Conservation (phyloP, 2,797 vertebrate genomes). For the Philypnodon macrostomus region DNA sequence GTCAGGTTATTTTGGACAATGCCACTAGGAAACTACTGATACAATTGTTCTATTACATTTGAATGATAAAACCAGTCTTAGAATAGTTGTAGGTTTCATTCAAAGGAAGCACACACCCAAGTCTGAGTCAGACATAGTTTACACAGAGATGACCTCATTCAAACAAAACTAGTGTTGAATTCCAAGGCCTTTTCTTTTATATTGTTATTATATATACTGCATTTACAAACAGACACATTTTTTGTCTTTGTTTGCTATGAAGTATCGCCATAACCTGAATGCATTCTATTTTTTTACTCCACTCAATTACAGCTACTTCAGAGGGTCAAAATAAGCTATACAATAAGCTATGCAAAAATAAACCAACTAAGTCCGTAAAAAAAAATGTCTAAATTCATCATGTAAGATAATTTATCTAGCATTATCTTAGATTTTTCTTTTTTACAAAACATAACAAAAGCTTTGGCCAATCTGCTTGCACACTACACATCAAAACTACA, state of each 20-base stretch:
- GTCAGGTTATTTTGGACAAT: conserved; percentile 8
- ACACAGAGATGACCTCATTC: conserved; percentile 37
- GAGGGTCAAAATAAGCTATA: background rate
- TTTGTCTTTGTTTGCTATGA: too few species aligned
- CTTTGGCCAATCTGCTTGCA: too few species aligned
- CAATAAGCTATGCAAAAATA: too few species aligned
- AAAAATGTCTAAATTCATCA: too few species aligned
- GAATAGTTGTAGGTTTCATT: conserved; percentile 15
- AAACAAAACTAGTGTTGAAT: conserved; percentile 18
- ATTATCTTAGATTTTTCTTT: too few species aligned
- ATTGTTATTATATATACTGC: background rate
- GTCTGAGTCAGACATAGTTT: conserved; percentile 35
- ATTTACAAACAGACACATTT: too few species aligned
- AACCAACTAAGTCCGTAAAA: too few species aligned
- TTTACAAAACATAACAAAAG: too few species aligned
- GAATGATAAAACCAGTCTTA: conserved; percentile 1
- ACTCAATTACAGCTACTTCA: background rate
- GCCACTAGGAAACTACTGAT: background rate
- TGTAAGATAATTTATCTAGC: too few species aligned
- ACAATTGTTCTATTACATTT: conserved; percentile 12
- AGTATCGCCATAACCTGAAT: too few species aligned
- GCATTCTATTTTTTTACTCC: too few species aligned
- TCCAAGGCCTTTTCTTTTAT: background rate
- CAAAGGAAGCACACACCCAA: conserved; percentile 11
- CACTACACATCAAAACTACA: too few species aligned